A percentile compares a stretch with the other conserved stretches of the same genome.
Evolutionary conservation across 2,113 vertebrate species (phyloP).

Genomic region (Phrynosoma blainvillii): DNA sequence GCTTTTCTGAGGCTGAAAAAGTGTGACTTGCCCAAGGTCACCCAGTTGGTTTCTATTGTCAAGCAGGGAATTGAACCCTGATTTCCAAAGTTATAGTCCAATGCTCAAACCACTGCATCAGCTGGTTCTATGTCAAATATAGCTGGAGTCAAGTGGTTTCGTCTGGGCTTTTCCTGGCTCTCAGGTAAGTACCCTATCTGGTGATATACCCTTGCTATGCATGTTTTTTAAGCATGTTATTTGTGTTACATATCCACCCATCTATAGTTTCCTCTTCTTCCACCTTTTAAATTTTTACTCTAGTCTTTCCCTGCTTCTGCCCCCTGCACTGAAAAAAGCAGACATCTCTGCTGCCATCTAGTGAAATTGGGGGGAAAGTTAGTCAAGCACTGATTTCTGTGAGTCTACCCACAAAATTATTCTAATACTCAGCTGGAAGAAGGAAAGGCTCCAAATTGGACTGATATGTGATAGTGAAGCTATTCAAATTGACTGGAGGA

Average conservation of each 20-base stretch:
- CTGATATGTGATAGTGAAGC: not conserved
- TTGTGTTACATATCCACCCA: not conserved
- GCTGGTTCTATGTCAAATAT: too few relatives aligned
- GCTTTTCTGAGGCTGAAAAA: too few relatives aligned
- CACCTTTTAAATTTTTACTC: not conserved
- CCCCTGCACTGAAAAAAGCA: not conserved
- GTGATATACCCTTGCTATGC: not conserved
- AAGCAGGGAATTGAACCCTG: too few relatives aligned
- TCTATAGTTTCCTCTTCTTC: not conserved
- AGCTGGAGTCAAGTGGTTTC: not conserved
- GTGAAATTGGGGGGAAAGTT: constrained; percentile 1
- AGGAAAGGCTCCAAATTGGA: not conserved
- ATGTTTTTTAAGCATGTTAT: not conserved
- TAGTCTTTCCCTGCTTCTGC: not conserved
- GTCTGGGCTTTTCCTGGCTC: not conserved
- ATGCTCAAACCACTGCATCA: too few relatives aligned
- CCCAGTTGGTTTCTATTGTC: too few relatives aligned
- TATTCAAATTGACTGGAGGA: not conserved
- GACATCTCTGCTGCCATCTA: constrained; percentile 61
- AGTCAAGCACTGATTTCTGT: not conserved
- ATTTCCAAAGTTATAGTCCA: too few relatives aligned
- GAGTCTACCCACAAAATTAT: not conserved
- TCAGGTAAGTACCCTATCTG: not conserved
- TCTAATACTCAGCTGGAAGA: not conserved
- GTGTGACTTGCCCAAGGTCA: too few relatives aligned